A percentile compares a stretch with the other conserved stretches of the same genome.
These are phyloP conservation scores for Acropora yongei DNA, from an alignment of 64 coral and sea anemone species.

Conservation along the genomic window DNA sequence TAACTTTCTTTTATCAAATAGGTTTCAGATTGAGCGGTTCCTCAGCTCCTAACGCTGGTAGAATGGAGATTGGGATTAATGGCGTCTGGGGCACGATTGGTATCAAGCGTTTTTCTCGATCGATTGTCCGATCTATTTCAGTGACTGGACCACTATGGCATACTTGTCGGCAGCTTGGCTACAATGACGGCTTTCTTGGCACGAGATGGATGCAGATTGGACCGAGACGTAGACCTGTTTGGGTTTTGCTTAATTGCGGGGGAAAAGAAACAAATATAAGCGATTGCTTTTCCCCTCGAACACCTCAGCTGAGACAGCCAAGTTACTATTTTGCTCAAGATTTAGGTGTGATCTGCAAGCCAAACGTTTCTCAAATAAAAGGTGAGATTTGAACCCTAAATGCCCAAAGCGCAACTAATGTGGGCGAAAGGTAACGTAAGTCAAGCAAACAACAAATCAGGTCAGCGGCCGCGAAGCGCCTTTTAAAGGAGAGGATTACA, in stretches of 20 bases:
- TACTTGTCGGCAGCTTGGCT: slow-evolving; percentile 4
- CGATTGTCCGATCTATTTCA: not conserved
- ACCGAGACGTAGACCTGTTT: not conserved
- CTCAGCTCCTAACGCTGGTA: slow-evolving; percentile 1
- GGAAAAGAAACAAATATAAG: not conserved
- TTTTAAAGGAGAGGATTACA: too few species aligned
- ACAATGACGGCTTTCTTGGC: not conserved
- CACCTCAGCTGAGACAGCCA: not conserved
- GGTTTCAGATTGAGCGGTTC: not conserved
- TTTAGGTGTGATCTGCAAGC: slow-evolving; percentile 17
- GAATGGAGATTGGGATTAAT: slow-evolving; percentile 1
- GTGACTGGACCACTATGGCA: not conserved
- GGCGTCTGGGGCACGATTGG: slow-evolving; percentile 1
- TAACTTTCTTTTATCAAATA: not conserved
- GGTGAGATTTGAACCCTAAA: not conserved
- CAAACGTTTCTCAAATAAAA: not conserved
- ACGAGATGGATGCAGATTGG: not conserved
- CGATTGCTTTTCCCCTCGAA: not conserved
- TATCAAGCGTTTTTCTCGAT: too few species aligned
- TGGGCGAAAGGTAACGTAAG: too few species aligned
- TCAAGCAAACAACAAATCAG: too few species aligned
- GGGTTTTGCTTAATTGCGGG: not conserved
- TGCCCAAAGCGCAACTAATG: too few species aligned
- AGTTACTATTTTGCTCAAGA: not conserved
- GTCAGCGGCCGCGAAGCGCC: not conserved